Conservation (phyloP, 1,140 invertebrate genomes). For the Rhopalosiphum maidis region DNA sequence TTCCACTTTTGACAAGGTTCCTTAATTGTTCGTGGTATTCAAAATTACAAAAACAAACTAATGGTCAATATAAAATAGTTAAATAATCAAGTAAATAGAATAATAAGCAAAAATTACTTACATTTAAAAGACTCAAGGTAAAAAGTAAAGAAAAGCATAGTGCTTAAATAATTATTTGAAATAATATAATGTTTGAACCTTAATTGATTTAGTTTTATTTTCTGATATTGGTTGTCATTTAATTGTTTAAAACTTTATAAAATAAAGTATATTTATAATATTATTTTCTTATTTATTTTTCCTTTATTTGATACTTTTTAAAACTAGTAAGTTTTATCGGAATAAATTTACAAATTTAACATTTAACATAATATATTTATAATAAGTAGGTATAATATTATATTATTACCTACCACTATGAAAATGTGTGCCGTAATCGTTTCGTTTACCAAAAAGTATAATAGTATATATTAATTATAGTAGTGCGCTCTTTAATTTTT, state of each 20-base stretch:
- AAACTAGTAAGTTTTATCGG: too few species aligned
- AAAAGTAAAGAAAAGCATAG: background rate
- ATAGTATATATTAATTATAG: background rate
- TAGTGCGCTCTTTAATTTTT: background rate
- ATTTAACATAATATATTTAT: background rate
- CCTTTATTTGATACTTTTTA: too few species aligned
- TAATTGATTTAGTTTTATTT: background rate
- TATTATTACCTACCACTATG: background rate
- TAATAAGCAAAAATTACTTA: background rate
- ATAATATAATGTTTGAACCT: background rate
- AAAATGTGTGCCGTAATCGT: background rate
- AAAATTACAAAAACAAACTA: background rate
- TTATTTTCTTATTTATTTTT: too few species aligned
- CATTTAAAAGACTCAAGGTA: background rate
- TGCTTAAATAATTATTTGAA: background rate
- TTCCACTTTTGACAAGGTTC: background rate
- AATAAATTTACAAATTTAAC: background rate
- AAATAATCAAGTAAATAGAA: background rate
- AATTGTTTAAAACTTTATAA: too few species aligned
- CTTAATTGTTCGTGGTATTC: background rate
- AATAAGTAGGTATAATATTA: too few species aligned
- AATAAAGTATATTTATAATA: too few species aligned
- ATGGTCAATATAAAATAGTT: background rate
- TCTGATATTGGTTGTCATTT: too few species aligned
- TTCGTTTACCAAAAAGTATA: background rate